phyloP scores from a whole-genome alignment of 1,140 invertebrate genomes.

The Lanistes nyassanus region DNA sequence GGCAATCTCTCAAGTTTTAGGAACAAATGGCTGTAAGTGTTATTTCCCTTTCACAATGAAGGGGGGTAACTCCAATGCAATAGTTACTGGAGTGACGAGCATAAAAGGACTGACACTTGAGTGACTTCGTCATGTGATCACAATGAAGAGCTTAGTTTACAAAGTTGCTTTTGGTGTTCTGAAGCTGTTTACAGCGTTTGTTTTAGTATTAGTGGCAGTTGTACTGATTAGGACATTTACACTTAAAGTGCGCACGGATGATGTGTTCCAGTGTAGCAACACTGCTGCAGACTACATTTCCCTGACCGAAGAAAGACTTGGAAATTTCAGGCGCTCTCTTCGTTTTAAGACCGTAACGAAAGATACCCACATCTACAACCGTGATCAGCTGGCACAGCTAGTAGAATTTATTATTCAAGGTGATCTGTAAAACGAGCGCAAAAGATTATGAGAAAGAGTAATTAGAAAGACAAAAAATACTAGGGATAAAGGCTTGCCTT shows the following conservation, averaged over 20 bases:
- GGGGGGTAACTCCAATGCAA: background rate
- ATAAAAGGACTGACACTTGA: background rate
- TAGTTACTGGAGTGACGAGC: background rate
- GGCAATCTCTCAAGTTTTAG: too few species aligned
- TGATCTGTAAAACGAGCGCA: background rate
- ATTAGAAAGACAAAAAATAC: background rate
- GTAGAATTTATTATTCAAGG: constrained; percentile 41
- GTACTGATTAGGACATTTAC: constrained; percentile 48
- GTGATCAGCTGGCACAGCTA: constrained; percentile 41
- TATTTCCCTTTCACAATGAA: too few species aligned
- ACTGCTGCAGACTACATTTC: constrained; percentile 49
- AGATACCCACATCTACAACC: constrained; percentile 37
- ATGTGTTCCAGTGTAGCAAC: constrained; percentile 38
- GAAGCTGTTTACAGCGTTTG: background rate
- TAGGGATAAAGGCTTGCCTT: background rate
- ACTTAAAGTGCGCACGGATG: constrained; percentile 32
- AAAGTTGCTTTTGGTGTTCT: background rate
- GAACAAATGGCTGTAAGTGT: too few species aligned
- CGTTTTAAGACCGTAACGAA: constrained; percentile 47
- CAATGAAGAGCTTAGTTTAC: background rate
- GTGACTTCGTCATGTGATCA: too few species aligned
- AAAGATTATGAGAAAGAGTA: background rate
- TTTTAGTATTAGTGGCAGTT: constrained; percentile 30
- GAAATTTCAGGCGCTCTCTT: constrained; percentile 46
- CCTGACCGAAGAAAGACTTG: constrained; percentile 34